A percentile compares a stretch with the other conserved stretches of the same genome.
Conservation (phyloP, 1,140 invertebrate genomes). For the Aphidius gifuensis region DNA sequence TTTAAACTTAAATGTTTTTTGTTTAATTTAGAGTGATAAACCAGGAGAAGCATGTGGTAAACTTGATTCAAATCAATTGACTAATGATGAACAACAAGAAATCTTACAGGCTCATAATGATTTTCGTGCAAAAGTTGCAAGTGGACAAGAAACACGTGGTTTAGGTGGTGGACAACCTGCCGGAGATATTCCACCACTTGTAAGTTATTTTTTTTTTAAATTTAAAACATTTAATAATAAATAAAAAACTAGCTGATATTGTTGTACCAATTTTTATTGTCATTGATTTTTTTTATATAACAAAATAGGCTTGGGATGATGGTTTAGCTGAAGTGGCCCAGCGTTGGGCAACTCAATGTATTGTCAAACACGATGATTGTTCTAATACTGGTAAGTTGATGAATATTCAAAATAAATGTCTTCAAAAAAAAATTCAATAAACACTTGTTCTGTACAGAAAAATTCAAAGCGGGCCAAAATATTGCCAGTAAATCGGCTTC, state of each 20-base stretch:
- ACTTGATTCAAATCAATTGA: not conserved
- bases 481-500: not conserved
- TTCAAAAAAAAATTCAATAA: too few relatives aligned
- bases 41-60: not conserved
- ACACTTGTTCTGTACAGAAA: not conserved
- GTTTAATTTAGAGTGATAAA: not conserved
- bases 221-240: too few relatives aligned
- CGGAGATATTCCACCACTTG: slow-evolving; percentile 1
- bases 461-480: slow-evolving; percentile 12
- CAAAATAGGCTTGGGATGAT: slow-evolving; percentile 61
- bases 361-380: slow-evolving; percentile 54
- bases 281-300: too few relatives aligned
- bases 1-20: not conserved
- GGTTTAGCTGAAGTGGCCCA: slow-evolving; percentile 60
- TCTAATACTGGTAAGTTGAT: slow-evolving; percentile 51
- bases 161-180: not conserved
- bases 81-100: not conserved
- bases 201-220: not conserved
- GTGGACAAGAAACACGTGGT: not conserved
- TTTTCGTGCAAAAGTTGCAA: not conserved
- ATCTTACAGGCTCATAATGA: not conserved
- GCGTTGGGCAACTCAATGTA: slow-evolving; percentile 62
- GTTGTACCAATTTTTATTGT: too few relatives aligned
- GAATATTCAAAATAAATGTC: not conserved
- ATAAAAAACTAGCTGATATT: not conserved